Evolutionary conservation across 2,888 invertebrate genomes (phyloP).

Genomic region (Leucozona laternaria): DNA sequence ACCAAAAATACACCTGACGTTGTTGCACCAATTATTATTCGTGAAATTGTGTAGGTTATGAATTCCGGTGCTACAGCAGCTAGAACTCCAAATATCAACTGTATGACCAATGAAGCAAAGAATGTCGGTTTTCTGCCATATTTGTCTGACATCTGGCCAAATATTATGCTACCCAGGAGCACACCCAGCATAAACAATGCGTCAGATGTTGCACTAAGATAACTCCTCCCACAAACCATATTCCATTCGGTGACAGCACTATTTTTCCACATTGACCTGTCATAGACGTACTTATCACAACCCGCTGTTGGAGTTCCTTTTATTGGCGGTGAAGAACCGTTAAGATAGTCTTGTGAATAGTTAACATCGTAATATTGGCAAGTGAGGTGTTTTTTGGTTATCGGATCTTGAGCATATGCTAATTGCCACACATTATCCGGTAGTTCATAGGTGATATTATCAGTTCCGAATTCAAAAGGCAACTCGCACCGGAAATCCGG

Average conservation of each 20-base stretch:
- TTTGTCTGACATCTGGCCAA: slow-evolving; percentile 90
- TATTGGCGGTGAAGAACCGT: slow-evolving; percentile 77
- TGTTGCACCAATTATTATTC: slow-evolving; percentile 89
- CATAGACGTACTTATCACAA: slow-evolving; percentile 87
- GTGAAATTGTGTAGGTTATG: slow-evolving; percentile 87
- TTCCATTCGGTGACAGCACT: slow-evolving; percentile 89
- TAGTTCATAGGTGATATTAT: slow-evolving; percentile 84
- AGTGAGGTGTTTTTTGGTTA: slow-evolving; percentile 84
- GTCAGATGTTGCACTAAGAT: slow-evolving; percentile 87
- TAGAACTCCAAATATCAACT: slow-evolving; percentile 88
- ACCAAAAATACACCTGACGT: slow-evolving; percentile 91
- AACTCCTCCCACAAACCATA: slow-evolving; percentile 87
- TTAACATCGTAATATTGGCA: slow-evolving; percentile 85
- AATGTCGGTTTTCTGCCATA: slow-evolving; percentile 89
- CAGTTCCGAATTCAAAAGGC: slow-evolving; percentile 85
- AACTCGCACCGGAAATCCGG: slow-evolving; percentile 87
- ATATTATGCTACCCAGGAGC: slow-evolving; percentile 88
- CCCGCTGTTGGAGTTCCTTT: slow-evolving; percentile 79
- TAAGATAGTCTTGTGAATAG: slow-evolving; percentile 81
- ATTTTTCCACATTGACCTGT: slow-evolving; percentile 86
- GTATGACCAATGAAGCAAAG: slow-evolving; percentile 88
- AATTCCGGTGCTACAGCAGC: slow-evolving; percentile 89
- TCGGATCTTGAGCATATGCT: slow-evolving; percentile 85
- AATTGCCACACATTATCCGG: slow-evolving; percentile 83
- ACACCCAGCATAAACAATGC: slow-evolving; percentile 88